Conservation (phyloP, 2,888 invertebrate species). For the Ctena decussata region DNA sequence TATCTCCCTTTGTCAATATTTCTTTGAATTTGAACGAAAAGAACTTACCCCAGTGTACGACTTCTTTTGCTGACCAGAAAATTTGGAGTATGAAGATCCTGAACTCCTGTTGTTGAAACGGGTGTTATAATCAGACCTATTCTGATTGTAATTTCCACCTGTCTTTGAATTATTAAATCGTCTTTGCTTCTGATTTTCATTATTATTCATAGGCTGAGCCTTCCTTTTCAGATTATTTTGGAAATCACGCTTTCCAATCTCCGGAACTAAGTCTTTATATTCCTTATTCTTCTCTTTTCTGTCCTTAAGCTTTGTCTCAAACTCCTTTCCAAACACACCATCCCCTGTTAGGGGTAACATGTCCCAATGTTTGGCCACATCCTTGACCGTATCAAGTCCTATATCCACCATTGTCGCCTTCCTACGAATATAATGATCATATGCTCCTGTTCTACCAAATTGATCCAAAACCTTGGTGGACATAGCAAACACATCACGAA, state of each 20-base stretch:
- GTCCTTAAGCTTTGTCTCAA: constrained; percentile 45
- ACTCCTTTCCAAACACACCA: constrained; percentile 58
- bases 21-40: constrained; percentile 23
- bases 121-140: not conserved
- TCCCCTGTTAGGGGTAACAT: constrained; percentile 30
- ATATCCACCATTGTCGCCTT: constrained; percentile 41
- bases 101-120: not conserved
- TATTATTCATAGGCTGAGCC: not conserved
- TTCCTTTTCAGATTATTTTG: not conserved
- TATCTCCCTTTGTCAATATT: constrained; percentile 22
- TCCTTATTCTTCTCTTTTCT: constrained; percentile 49
- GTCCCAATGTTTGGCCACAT: constrained; percentile 16
- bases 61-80: constrained; percentile 5
- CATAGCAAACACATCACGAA: constrained; percentile 58
- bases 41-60: constrained; percentile 27
- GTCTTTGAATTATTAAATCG: not conserved
- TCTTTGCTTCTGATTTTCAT: not conserved
- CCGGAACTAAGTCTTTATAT: constrained; percentile 38
- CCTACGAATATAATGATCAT: constrained; percentile 37
- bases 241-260: not conserved
- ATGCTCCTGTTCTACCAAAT: constrained; percentile 33
- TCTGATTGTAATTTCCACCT: not conserved
- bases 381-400: constrained; percentile 32
- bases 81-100: not conserved
- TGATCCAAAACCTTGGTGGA: constrained; percentile 45